These are phyloP conservation scores for Elephas maximus DNA, from an alignment of 2,113 vertebrate genomes.

Conservation along the genomic window DNA sequence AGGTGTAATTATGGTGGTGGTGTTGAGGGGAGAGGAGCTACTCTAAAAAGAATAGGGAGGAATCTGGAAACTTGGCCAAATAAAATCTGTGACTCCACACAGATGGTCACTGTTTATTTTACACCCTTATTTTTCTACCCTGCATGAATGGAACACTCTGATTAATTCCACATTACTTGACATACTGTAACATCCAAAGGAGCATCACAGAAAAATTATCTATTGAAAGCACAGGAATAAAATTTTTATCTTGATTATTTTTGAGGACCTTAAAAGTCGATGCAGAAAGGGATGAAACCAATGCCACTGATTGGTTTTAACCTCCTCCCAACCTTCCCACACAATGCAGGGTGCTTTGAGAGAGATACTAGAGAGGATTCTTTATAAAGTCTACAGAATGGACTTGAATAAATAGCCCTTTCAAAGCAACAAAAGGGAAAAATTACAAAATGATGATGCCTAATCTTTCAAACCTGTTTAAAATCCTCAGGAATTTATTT, in stretches of 20 bases:
- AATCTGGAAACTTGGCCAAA: background rate
- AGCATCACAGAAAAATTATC: constrained; percentile 13
- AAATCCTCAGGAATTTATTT: constrained; percentile 71
- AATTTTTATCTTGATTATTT: constrained; percentile 41
- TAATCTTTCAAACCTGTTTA: constrained; percentile 68
- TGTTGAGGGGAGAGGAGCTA: background rate
- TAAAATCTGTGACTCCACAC: background rate
- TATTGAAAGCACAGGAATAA: constrained; percentile 46
- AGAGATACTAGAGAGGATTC: background rate
- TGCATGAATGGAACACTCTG: background rate
- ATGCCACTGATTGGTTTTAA: background rate
- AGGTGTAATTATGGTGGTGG: fast-evolving
- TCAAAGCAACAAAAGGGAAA: constrained; percentile 50
- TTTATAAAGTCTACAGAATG: constrained; percentile 63
- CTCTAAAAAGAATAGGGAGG: background rate
- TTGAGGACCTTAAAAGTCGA: constrained; percentile 13
- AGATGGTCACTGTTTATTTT: background rate
- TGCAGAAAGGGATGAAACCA: constrained; percentile 35
- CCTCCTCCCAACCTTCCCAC: background rate
- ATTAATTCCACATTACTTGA: constrained; percentile 15
- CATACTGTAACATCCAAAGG: background rate
- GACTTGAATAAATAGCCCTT: constrained; percentile 68
- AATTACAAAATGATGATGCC: constrained; percentile 44
- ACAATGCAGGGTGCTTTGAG: background rate
- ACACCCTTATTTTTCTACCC: background rate